Evolutionary conservation across 2,888 invertebrate species (phyloP).

Genomic region (Saturnia japonica): DNA sequence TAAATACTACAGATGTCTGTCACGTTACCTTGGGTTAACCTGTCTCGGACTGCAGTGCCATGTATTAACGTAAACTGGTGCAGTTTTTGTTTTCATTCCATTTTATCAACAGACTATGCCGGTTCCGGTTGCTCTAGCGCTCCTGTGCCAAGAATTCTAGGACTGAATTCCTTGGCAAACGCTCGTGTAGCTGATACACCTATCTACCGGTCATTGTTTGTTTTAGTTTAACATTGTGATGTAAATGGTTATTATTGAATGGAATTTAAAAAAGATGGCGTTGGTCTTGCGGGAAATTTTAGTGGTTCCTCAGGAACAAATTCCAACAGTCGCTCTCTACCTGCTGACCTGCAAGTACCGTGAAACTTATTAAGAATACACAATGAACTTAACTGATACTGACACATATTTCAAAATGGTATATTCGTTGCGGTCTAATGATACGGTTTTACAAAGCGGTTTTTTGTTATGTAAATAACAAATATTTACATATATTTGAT

Average conservation of each 20-base stretch:
- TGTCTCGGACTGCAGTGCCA: constrained; percentile 9
- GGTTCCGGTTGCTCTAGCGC: constrained; percentile 6
- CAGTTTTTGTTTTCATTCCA: constrained; percentile 9
- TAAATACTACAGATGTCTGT: not conserved
- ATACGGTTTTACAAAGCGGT: not conserved
- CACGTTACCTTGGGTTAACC: not conserved
- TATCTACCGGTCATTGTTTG: not conserved
- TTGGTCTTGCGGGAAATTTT: not conserved
- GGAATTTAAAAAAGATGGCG: not conserved
- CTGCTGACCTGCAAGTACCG: not conserved
- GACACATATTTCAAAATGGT: not conserved
- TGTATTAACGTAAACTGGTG: constrained; percentile 1
- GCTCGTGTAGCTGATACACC: not conserved
- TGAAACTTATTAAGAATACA: not conserved
- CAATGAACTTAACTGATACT: not conserved
- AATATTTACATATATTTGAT: not conserved
- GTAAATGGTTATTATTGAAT: too few species aligned
- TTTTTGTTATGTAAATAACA: too few species aligned
- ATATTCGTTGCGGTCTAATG: not conserved
- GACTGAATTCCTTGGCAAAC: constrained; percentile 13
- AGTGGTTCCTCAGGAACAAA: not conserved
- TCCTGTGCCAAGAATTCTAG: constrained; percentile 11
- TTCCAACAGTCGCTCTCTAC: not conserved
- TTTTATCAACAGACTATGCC: constrained; percentile 10
- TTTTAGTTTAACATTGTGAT: not conserved